phyloP scores from a whole-genome alignment of 1,140 invertebrate species.

The Eciton burchellii region DNA sequence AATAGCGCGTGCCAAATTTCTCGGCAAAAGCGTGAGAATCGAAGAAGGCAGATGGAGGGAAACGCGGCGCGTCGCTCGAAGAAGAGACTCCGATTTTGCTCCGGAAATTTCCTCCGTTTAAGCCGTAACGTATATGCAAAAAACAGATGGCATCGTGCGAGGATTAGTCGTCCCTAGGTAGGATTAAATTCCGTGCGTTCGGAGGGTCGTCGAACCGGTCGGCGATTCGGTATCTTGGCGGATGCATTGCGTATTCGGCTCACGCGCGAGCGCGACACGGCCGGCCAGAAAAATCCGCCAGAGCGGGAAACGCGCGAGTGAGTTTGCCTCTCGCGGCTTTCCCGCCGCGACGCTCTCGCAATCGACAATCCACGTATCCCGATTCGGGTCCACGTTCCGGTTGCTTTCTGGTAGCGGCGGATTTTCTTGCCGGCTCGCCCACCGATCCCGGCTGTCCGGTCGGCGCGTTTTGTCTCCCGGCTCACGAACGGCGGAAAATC shows the following conservation, averaged over 20 bases:
- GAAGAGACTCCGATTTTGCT: too few species aligned
- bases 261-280: background rate
- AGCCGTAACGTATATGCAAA: too few species aligned
- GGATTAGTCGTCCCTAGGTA: background rate
- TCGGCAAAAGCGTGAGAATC: background rate
- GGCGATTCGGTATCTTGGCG: background rate
- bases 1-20: background rate
- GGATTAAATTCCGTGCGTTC: background rate
- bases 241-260: background rate
- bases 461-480: slow-evolving; percentile 3
- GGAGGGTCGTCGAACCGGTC: background rate
- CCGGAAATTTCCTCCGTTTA: too few species aligned
- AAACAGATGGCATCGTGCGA: background rate
- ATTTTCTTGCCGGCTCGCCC: background rate
- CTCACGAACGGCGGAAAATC: slow-evolving; percentile 48
- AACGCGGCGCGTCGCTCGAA: too few species aligned
- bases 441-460: background rate
- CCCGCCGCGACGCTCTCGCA: background rate
- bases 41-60: background rate
- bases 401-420: background rate
- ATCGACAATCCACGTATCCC: background rate
- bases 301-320: background rate
- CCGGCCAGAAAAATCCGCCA: background rate
- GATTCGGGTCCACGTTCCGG: too few species aligned
- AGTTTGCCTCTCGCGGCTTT: background rate